Base-by-base conservation (phyloP, 2,888 invertebrate species). In the Agrotis ipsilon region DNA sequence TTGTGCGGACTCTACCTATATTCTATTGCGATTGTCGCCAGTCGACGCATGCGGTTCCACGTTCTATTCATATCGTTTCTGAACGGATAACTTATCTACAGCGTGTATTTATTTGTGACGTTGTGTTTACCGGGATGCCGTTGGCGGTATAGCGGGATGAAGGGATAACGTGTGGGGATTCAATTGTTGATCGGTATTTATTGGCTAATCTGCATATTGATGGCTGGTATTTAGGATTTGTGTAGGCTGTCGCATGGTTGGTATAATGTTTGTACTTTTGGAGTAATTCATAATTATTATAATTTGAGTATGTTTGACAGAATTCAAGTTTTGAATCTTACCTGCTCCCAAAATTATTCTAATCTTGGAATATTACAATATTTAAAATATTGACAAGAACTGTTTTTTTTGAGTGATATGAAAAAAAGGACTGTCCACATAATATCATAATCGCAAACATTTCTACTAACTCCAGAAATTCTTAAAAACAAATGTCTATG, bases 11-110 rank as follows among this genome's bases (percentile, higher is more conserved):
- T 89, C 83, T 82, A 75, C 73, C 75, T 91, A 91, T 91, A 92
- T 92, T 91, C 91, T 92, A 91, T 91, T 88, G 87, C 88, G 87
- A 90, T 87, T 89, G 84, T 83, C 71, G 76, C 78, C 77, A 85
- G 87, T 62, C 89, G 90, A 92, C 91, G 91, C 92, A 91, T 87
- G 83, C 83, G 82, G 83, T 84, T 82, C 86, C 86, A 80, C 86
- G 85, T 81, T 91, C 92, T 90, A 94, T 94, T 94, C 94, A 93
- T 87, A 90, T 87, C 87, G 88, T 81, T 85, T 86, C 85, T 83
- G 85, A 79, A 85, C 82, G 88, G 90, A 89, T 90, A 91, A 91
- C 86, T 84, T 92, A 90, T 90, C 90, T 87, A 86, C 86, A 86
- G 88, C 85, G 87, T 88, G 68, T 87, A 85, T 87, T 85, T 89